A percentile compares a stretch with the other conserved stretches of the same genome.
phyloP scores from a whole-genome alignment of 2,797 vertebrate genomes.

The Gephyroberyx darwinii region DNA sequence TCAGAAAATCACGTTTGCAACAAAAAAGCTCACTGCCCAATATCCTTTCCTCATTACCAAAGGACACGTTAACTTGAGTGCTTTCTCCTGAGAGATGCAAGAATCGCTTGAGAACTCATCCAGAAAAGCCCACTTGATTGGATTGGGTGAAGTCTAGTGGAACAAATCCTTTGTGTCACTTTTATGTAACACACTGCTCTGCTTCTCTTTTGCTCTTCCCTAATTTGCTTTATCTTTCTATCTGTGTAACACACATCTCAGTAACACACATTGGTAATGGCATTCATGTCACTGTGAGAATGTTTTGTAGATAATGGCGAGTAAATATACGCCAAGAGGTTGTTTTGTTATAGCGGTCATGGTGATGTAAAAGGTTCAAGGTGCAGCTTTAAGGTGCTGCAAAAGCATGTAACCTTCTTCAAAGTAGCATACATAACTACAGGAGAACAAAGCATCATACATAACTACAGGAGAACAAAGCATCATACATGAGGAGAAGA shows the following conservation, averaged over 20 bases:
- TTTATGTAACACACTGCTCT: conserved; percentile 65
- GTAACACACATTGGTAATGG: conserved; percentile 29
- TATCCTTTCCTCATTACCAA: conserved; percentile 56
- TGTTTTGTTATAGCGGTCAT: neutral
- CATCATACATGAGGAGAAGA: conserved; percentile 2
- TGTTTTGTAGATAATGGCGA: neutral
- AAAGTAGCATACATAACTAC: neutral
- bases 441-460: neutral
- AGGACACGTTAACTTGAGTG: conserved; percentile 67
- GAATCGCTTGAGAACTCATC: conserved; percentile 73
- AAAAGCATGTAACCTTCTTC: neutral
- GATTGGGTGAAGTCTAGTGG: conserved; percentile 74
- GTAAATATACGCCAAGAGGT: no score
- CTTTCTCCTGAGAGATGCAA: conserved; percentile 64
- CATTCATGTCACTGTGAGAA: conserved; percentile 26
- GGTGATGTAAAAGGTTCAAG: no score
- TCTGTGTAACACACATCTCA: conserved; percentile 42
- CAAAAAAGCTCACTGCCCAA: conserved; percentile 11
- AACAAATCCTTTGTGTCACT: conserved; percentile 76
- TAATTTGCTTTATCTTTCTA: conserved; percentile 66
- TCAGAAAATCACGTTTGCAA: conserved; percentile 22
- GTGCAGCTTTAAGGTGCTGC: neutral
- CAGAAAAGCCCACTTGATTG: conserved; percentile 79
- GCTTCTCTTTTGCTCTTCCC: conserved; percentile 37
- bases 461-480: no score